phyloP scores from a whole-genome alignment of 2,888 invertebrate genomes.

The Hirtodrosophila trivittata region DNA sequence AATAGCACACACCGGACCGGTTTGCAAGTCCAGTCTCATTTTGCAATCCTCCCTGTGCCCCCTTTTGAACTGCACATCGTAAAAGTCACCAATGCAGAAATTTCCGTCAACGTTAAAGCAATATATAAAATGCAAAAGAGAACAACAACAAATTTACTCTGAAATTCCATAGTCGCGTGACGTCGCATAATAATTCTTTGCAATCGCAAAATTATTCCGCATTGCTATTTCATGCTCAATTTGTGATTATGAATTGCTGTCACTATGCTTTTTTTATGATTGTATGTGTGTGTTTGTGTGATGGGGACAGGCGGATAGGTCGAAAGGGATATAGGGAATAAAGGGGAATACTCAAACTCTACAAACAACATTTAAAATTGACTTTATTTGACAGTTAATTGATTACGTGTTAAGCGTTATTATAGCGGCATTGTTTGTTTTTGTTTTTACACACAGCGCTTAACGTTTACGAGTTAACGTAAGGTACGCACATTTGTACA shows the following conservation, averaged over 20 bases:
- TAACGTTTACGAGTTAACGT: slow-evolving; percentile 16
- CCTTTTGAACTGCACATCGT: slow-evolving; percentile 12
- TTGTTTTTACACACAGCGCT: slow-evolving; percentile 2
- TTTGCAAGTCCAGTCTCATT: slow-evolving; percentile 46
- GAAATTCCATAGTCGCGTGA: slow-evolving; percentile 57
- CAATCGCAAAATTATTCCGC: slow-evolving; percentile 47
- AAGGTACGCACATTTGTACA: slow-evolving; percentile 28
- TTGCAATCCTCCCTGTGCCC: slow-evolving; percentile 12
- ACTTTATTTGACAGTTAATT: slow-evolving; percentile 47
- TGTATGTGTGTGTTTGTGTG: slow-evolving; percentile 16
- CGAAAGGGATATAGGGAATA: too few species aligned
- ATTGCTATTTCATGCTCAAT: slow-evolving; percentile 50
- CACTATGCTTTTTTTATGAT: too few species aligned
- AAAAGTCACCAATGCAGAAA: slow-evolving; percentile 24
- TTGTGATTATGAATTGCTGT: slow-evolving; percentile 55
- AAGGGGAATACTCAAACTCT: slow-evolving; percentile 11
- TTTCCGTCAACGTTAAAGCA: slow-evolving; percentile 14
- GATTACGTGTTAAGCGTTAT: slow-evolving; percentile 35
- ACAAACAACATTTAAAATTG: slow-evolving; percentile 4
- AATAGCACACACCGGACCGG: slow-evolving; percentile 47
- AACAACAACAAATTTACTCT: slow-evolving; percentile 32
- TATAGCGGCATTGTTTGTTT: slow-evolving; percentile 25
- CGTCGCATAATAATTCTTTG: slow-evolving; percentile 55
- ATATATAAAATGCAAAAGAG: slow-evolving; percentile 16
- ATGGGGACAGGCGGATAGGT: too few species aligned